A percentile compares a stretch with the other conserved stretches of the same genome.
These are phyloP conservation scores for Pristionchus arcanus DNA, from an alignment of 2,888 invertebrate species.

Conservation along the genomic window DNA sequence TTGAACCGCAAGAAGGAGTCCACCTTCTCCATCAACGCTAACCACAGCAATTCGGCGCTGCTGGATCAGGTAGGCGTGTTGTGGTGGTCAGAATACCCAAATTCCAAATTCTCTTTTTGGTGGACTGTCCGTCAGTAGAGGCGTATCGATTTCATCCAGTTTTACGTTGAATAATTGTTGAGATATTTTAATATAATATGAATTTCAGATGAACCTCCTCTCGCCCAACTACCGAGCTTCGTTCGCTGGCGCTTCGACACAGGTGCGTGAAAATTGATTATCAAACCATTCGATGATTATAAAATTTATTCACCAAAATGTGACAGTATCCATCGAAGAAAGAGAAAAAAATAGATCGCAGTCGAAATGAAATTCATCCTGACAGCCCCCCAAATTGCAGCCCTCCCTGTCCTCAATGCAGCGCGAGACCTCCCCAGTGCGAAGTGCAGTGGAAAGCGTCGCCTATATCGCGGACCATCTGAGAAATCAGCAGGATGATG, in stretches of 20 bases:
- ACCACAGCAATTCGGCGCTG: conserved; percentile 58
- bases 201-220: conserved; percentile 62
- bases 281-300: neutral
- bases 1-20: conserved; percentile 57
- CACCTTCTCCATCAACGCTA: conserved; percentile 55
- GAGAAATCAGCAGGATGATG: conserved; percentile 78
- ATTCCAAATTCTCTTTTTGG: too few relatives aligned
- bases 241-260: conserved; percentile 58
- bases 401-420: conserved; percentile 55
- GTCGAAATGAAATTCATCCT: too few relatives aligned
- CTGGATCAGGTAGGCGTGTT: conserved; percentile 57
- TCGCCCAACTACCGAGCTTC: conserved; percentile 61
- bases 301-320: too few relatives aligned
- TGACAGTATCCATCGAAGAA: too few relatives aligned
- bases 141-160: too few relatives aligned
- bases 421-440: conserved; percentile 51
- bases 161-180: too few relatives aligned
- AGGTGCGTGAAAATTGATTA: neutral
- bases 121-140: too few relatives aligned
- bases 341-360: too few relatives aligned
- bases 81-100: too few relatives aligned
- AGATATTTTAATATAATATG: neutral
- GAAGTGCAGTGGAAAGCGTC: conserved; percentile 78
- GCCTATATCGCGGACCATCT: conserved; percentile 79
- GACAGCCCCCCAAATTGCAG: neutral